A percentile compares a stretch with the other conserved stretches of the same genome.
These are phyloP conservation scores for Polydrusus tereticollis DNA, from an alignment of 2,888 invertebrate species.

Conservation along the genomic window DNA sequence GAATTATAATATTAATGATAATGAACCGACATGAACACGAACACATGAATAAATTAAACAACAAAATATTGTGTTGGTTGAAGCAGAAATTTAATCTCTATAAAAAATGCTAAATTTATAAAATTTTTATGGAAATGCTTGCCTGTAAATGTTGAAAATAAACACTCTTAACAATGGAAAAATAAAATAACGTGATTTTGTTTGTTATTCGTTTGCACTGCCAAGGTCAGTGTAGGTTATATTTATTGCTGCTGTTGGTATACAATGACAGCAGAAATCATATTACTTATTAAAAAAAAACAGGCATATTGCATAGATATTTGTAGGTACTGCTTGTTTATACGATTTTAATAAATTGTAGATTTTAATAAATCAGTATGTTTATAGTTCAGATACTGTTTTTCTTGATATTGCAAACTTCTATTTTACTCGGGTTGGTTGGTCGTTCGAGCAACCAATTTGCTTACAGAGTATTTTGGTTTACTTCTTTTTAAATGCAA, in stretches of 20 bases:
- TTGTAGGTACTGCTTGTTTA: not conserved
- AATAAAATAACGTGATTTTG: conserved; percentile 38
- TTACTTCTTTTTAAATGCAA: too few relatives aligned
- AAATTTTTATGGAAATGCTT: conserved; percentile 17
- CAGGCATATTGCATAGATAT: not conserved
- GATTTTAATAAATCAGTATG: too few relatives aligned
- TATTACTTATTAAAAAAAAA: not conserved
- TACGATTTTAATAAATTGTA: not conserved
- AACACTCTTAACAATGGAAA: conserved; percentile 34
- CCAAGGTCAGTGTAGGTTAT: conserved; percentile 36
- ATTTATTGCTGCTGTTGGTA: conserved; percentile 28
- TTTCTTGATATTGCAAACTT: too few relatives aligned
- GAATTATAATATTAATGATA: too few relatives aligned
- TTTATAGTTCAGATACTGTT: too few relatives aligned
- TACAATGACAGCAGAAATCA: not conserved
- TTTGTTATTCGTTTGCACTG: conserved; percentile 27
- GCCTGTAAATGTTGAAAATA: conserved; percentile 28
- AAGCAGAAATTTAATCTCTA: not conserved
- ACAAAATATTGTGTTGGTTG: not conserved
- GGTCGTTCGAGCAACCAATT: too few relatives aligned
- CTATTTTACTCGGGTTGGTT: too few relatives aligned
- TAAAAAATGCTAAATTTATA: conserved; percentile 25
- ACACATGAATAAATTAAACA: not conserved
- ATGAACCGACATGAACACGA: too few relatives aligned
- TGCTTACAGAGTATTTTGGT: too few relatives aligned